Evolutionary conservation across 2,888 invertebrate species (phyloP).

Genomic region (Pinctada fucata): DNA sequence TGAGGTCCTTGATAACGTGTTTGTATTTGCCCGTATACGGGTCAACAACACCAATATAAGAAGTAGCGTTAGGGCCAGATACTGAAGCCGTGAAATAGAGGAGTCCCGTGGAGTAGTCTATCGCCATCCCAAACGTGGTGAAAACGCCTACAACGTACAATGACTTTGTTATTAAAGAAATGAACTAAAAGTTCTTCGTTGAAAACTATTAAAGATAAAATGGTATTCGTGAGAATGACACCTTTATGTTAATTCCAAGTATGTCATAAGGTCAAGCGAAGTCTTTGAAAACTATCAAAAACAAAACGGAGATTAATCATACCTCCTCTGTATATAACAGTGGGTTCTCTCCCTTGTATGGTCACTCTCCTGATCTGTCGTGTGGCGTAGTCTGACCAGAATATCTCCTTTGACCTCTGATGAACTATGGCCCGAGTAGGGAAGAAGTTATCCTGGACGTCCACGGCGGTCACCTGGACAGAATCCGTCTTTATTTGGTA

Average conservation of each 20-base stretch:
- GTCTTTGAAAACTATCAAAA: no score
- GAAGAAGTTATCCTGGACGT: conserved; percentile 16
- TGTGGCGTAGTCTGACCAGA: conserved; percentile 17
- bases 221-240: no score
- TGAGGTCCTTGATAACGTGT: conserved; percentile 7
- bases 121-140: conserved; percentile 22
- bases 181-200: no score
- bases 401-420: conserved; percentile 7
- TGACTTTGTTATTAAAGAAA: no score
- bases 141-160: conserved; percentile 6
- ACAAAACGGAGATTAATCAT: not conserved
- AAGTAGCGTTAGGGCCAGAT: conserved; percentile 11
- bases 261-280: no score
- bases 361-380: conserved; percentile 14
- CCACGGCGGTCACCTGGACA: conserved; percentile 11
- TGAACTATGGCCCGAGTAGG: conserved; percentile 18
- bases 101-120: conserved; percentile 20
- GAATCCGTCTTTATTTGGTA: conserved; percentile 19
- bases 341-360: conserved; percentile 5
- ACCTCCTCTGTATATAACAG: conserved; percentile 12
- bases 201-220: no score
- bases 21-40: conserved; percentile 9
- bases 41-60: conserved; percentile 21
- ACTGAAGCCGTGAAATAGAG: conserved; percentile 16
- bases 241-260: no score